Base-by-base conservation (phyloP, 2,888 invertebrate genomes). In the Rhopalosiphum nymphaeae region DNA sequence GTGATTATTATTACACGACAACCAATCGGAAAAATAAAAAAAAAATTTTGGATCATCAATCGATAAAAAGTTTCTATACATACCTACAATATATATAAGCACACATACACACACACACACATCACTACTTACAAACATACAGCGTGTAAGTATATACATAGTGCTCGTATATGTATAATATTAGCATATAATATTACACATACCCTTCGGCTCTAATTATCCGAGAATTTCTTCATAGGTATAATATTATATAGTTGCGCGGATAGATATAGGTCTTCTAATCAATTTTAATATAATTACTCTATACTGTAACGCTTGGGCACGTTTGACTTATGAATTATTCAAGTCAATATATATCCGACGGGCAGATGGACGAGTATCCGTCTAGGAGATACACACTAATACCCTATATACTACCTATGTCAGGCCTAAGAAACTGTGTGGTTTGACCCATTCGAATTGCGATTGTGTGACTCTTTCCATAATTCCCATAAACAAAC, bases 201-300 rank as follows among this genome's bases (percentile, higher is more conserved):
- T 56, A 56, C 92, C 88, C 78, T 88, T 84, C 78, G 92, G 92
- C 89, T 78, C 56, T 89, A 89, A 93, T 93, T 92, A 92, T 92
- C 67, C 92, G 78, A 42, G 53, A 88, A 92, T 92, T 56, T 89
- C n/a, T 36, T 26, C 11, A 89, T 46, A 86, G 46, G 5, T 46
- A 86, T 46, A 78, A 78, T n/a, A 56, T 87, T 42, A 84, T 44
- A 44, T 53, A 88, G 36, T 42, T 21, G 87, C 46, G 44, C 9
- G n/a, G 53, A 88, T 56, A 44, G 26, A 46, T 16, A 46, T 86
- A 49, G 29, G 49, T 88, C 44, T 89, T 93, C 78, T 78, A 78
- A 92, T 92, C 53, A 92, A 92, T 88, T 88, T 56, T 86, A 49
- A 91, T 86, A 49, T 92, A 89, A 93, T 78, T 78, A 93, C 78